These are phyloP conservation scores for Nerophis ophidion DNA, from an alignment of 2,113 vertebrate genomes.

Conservation along the genomic window DNA sequence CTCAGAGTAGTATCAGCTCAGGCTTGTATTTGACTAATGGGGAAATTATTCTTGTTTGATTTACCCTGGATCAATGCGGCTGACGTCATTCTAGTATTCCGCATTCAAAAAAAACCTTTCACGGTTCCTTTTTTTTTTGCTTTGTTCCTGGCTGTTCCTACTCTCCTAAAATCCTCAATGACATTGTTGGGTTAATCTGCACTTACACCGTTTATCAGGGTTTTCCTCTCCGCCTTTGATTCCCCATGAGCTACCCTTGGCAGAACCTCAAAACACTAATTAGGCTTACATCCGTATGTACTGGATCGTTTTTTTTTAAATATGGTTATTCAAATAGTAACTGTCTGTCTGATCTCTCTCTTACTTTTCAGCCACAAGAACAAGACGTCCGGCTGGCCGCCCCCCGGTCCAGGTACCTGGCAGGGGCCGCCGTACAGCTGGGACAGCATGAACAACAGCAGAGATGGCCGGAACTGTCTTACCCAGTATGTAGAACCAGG, in stretches of 20 bases:
- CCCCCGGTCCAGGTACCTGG: slow-evolving; percentile 84
- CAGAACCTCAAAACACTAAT: no score
- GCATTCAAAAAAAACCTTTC: neutral
- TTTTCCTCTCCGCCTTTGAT: neutral
- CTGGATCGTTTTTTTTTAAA: neutral
- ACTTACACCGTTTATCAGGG: slow-evolving; percentile 16
- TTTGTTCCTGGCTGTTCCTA: neutral
- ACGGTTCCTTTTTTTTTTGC: neutral
- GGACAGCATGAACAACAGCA: slow-evolving; percentile 88
- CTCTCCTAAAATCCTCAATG: slow-evolving; percentile 12
- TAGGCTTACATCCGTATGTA: no score
- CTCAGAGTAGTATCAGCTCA: neutral
- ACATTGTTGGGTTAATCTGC: slow-evolving; percentile 37
- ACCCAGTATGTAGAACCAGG: slow-evolving; percentile 75
- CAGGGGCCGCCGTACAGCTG: slow-evolving; percentile 90
- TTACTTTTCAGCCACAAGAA: slow-evolving; percentile 81
- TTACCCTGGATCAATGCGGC: neutral
- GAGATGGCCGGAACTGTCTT: slow-evolving; percentile 80
- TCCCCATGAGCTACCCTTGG: no score
- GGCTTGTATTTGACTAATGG: neutral
- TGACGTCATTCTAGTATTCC: neutral
- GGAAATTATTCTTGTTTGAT: neutral
- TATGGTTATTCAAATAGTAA: neutral
- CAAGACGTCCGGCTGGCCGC: slow-evolving; percentile 91
- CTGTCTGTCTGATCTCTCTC: neutral